Evolutionary conservation across 1,140 invertebrate species (phyloP), one percentile per base, ranked within the genome.

Genomic region (Cotesia vestalis): DNA sequence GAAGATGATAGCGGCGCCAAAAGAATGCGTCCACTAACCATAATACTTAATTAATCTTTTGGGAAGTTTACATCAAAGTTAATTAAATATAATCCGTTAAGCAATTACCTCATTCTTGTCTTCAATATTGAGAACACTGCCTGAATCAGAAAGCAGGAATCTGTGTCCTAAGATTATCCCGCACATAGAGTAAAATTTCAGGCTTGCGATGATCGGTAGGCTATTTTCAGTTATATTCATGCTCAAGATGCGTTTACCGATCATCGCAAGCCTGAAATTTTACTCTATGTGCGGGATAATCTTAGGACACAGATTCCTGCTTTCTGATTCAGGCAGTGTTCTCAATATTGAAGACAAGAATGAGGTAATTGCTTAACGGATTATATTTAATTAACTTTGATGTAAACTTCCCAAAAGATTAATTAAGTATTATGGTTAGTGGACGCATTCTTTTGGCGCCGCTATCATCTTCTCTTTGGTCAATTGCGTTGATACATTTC

Each of bases 401-500:
- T 27, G 27, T 27, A 27, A 27, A 2, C 27, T 27, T 27, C 2
- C 27, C 3, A 27, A 27, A 27, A 27, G 1, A 27, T 27, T 5
- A 14, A 11, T 14, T 3, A 36, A 11, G 27, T 60, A 67, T 59
- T n/a, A 11, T 35, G 66, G 61, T 34, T 38, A 80, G 78, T 80
- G 78, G 77, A 17, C 74, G 0, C 11, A n/a, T 14, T 66, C 73
- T 4, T 75, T 73, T 73, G 66, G 46, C 46, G 27, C 74, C 1
- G 1, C 85, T 8, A 83, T 83, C 77, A 74, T 88, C 4, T 77
- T 82, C 79, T 0, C 84, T 2, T 1, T 81, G 4, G 77, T 83
- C 2, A 79, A 86, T 36, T 78, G 87, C 0, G 89, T 90, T 0
- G 89, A 90, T 71, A 89, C 89, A 2, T 90, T 90, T 77, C 88